These are phyloP conservation scores for Brachyhypopomus occidentalis DNA, from an alignment of 2,113 vertebrate genomes.

Conservation along the genomic window DNA sequence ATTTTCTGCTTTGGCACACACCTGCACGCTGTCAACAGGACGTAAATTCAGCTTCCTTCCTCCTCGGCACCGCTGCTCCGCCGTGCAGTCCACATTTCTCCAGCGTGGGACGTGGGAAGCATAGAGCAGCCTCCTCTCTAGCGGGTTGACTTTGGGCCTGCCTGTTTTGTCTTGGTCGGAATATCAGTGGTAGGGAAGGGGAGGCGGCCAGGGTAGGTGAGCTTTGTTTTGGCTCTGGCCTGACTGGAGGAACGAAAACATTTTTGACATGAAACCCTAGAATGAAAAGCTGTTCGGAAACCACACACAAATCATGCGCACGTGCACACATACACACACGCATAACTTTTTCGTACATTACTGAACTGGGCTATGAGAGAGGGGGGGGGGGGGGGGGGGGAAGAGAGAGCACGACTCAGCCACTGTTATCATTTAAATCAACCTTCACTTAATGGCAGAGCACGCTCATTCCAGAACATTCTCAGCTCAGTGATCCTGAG, in stretches of 20 bases:
- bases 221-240: slow-evolving; percentile 60
- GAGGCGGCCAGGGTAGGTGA: slow-evolving; percentile 35
- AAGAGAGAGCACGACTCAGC: slow-evolving; percentile 62
- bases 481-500: slow-evolving; percentile 48
- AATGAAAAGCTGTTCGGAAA: too few species aligned
- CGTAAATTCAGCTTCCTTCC: slow-evolving; percentile 63
- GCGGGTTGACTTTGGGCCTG: background rate
- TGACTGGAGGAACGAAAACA: slow-evolving; percentile 41
- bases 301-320: background rate
- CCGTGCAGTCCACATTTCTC: slow-evolving; percentile 61
- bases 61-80: slow-evolving; percentile 48
- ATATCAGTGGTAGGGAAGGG: slow-evolving; percentile 58
- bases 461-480: slow-evolving; percentile 39
- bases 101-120: slow-evolving; percentile 52
- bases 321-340: background rate
- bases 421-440: slow-evolving; percentile 63
- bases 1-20: slow-evolving; percentile 75
- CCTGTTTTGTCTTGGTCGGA: slow-evolving; percentile 54
- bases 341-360: slow-evolving; percentile 52
- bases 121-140: slow-evolving; percentile 50
- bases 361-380: background rate
- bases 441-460: slow-evolving; percentile 53
- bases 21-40: slow-evolving; percentile 71
- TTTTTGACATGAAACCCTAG: background rate
- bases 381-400: slow-evolving; percentile 28